phyloP scores from a whole-genome alignment of 1,140 invertebrate genomes.

The Drosophila ironensis region DNA sequence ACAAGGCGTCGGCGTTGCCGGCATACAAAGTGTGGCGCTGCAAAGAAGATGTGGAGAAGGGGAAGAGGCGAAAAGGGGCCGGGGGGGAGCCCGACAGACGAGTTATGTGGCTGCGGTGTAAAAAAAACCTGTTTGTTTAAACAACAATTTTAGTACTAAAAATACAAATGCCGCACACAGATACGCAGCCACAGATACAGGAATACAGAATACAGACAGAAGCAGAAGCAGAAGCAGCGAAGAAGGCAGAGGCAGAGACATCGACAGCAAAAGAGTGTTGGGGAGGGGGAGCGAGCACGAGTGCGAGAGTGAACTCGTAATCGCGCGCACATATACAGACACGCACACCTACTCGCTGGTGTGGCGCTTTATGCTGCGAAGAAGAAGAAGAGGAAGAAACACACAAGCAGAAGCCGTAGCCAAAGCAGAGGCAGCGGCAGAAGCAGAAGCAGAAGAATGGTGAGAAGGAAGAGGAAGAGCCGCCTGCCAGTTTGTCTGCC shows the following conservation, averaged over 20 bases:
- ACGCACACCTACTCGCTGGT: constrained; percentile 30
- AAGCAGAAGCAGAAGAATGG: constrained; percentile 3
- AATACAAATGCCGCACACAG: constrained; percentile 62
- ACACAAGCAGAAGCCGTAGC: constrained; percentile 22
- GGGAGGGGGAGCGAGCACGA: constrained; percentile 22
- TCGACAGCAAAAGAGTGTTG: constrained; percentile 1
- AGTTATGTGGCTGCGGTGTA: constrained; percentile 77
- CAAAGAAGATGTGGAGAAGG: constrained; percentile 12
- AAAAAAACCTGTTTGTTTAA: constrained; percentile 79
- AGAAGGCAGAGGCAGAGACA: neutral
- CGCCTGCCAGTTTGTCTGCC: constrained; percentile 74
- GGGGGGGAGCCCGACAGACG: constrained; percentile 56
- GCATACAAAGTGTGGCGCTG: constrained; percentile 57
- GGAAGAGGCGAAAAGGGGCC: neutral
- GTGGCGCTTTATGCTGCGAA: constrained; percentile 72
- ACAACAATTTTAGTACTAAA: constrained; percentile 79
- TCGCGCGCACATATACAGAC: constrained; percentile 18
- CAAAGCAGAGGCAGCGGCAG: constrained; percentile 18
- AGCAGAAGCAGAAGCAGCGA: constrained; percentile 11
- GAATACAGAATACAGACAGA: constrained; percentile 10
- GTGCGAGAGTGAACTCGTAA: constrained; percentile 49
- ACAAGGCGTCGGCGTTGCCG: constrained; percentile 52
- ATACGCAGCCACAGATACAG: constrained; percentile 27
- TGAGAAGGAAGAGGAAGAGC: constrained; percentile 35
- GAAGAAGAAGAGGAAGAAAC: too few relatives aligned